Evolutionary conservation across 1,140 invertebrate species (phyloP).

Genomic region (Armadillidium nasatum): DNA sequence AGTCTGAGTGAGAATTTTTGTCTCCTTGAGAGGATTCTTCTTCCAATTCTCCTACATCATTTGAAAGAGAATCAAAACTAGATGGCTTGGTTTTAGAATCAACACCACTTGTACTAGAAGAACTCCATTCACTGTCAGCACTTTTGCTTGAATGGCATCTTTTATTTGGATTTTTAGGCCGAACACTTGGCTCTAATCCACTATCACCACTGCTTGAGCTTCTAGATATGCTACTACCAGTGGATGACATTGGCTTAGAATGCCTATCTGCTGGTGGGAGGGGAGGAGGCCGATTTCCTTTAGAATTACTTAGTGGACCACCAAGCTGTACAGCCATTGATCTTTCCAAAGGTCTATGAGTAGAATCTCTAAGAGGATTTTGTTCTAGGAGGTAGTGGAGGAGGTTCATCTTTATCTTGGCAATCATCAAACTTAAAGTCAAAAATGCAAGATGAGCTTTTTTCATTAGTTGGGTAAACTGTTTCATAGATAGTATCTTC

Average conservation of each 20-base stretch:
- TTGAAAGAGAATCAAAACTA: slow-evolving; percentile 36
- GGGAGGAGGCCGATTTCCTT: slow-evolving; percentile 11
- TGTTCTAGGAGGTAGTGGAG: slow-evolving; percentile 51
- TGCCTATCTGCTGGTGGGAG: slow-evolving; percentile 29
- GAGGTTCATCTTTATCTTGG: slow-evolving; percentile 47
- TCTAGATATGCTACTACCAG: neutral
- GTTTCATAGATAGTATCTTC: slow-evolving; percentile 49
- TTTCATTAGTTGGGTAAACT: slow-evolving; percentile 46
- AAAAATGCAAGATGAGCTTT: slow-evolving; percentile 14
- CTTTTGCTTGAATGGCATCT: slow-evolving; percentile 29
- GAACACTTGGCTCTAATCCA: slow-evolving; percentile 39
- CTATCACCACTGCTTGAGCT: slow-evolving; percentile 21
- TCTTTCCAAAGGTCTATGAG: slow-evolving; percentile 51
- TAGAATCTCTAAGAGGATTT: slow-evolving; percentile 39
- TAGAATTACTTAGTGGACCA: slow-evolving; percentile 17
- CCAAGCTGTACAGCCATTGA: slow-evolving; percentile 48
- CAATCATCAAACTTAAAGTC: slow-evolving; percentile 19
- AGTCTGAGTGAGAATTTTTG: slow-evolving; percentile 22
- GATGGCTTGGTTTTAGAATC: slow-evolving; percentile 23
- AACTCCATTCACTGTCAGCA: slow-evolving; percentile 35
- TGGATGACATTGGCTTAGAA: slow-evolving; percentile 17
- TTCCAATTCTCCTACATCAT: slow-evolving; percentile 42
- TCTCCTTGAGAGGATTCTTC: slow-evolving; percentile 31
- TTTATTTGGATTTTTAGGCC: slow-evolving; percentile 35
- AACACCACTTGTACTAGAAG: slow-evolving; percentile 23